Percentiles rank a stretch among this genome's conserved stretches.
Conservation (phyloP, 2,797 vertebrate species). For the Hypotaenidia okinawae region DNA sequence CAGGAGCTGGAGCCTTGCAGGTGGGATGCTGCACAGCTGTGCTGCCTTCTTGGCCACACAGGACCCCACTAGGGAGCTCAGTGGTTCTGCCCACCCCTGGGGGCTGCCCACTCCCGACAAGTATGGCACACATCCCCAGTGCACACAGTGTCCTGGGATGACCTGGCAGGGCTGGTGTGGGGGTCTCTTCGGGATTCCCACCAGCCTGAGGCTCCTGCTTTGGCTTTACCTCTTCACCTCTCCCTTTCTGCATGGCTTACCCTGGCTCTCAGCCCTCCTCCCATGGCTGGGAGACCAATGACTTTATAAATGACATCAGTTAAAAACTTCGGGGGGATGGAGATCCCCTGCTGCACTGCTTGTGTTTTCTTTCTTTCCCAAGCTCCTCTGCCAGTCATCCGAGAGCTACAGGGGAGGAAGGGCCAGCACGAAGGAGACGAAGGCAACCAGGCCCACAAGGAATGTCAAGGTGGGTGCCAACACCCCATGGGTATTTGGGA, state of each 20-base stretch:
- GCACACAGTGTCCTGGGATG: not conserved
- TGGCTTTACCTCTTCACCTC: not conserved
- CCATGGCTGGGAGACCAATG: accelerated
- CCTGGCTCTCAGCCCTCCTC: not conserved
- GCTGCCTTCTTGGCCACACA: not conserved
- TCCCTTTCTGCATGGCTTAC: not conserved
- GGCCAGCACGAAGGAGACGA: accelerated
- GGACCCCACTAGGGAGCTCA: not conserved
- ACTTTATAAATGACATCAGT: not conserved
- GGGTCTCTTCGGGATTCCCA: not conserved
- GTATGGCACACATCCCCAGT: accelerated
- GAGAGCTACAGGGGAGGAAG: accelerated
- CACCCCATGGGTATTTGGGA: accelerated
- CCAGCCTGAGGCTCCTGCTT: not conserved
- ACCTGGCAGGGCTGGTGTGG: not conserved
- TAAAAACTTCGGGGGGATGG: accelerated
- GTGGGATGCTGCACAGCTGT: not conserved
- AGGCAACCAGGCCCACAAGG: accelerated
- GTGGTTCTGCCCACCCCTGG: not conserved
- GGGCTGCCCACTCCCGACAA: not conserved
- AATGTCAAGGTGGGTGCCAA: not conserved
- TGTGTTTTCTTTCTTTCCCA: not conserved
- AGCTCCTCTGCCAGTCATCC: not conserved
- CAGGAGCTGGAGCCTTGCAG: not conserved
- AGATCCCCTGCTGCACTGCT: not conserved